A percentile compares a stretch with the other conserved stretches of the same genome.
These are phyloP conservation scores for Zosterops lateralis DNA, from an alignment of 2,113 vertebrate species.

Conservation along the genomic window DNA sequence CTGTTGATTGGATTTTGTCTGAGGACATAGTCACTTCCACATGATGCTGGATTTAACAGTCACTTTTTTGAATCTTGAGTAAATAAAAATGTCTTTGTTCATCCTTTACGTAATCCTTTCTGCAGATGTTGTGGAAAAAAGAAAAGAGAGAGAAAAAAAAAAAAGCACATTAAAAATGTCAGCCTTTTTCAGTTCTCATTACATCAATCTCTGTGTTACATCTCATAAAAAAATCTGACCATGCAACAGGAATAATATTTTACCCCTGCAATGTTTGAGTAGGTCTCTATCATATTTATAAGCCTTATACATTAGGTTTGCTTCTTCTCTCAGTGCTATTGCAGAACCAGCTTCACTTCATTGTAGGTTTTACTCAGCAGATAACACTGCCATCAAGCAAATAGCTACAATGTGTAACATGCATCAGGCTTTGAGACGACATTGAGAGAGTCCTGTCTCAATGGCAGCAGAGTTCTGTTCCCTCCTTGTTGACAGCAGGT, in stretches of 20 bases:
- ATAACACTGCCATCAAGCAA: background rate
- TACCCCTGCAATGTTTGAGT: accelerated
- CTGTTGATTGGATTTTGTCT: constrained; percentile 32
- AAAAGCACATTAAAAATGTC: background rate
- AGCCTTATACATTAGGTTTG: background rate
- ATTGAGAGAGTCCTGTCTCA: background rate
- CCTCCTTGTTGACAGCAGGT: background rate
- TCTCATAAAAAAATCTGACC: background rate
- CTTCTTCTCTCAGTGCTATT: background rate
- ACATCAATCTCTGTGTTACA: background rate
- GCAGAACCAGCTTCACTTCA: background rate
- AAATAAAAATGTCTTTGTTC: background rate
- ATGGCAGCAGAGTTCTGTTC: background rate
- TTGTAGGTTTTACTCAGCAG: background rate
- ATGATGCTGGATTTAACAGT: background rate
- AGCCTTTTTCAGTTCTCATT: background rate
- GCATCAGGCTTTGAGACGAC: background rate
- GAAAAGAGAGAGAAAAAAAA: background rate
- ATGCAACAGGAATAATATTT: background rate
- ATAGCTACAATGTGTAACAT: background rate
- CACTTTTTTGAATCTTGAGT: background rate
- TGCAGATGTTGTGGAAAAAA: background rate
- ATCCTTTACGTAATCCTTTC: background rate
- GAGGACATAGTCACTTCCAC: background rate
- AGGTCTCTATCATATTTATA: background rate